Base-by-base conservation (phyloP, 2,888 invertebrate genomes). In the Sinentomon sp. region DNA sequence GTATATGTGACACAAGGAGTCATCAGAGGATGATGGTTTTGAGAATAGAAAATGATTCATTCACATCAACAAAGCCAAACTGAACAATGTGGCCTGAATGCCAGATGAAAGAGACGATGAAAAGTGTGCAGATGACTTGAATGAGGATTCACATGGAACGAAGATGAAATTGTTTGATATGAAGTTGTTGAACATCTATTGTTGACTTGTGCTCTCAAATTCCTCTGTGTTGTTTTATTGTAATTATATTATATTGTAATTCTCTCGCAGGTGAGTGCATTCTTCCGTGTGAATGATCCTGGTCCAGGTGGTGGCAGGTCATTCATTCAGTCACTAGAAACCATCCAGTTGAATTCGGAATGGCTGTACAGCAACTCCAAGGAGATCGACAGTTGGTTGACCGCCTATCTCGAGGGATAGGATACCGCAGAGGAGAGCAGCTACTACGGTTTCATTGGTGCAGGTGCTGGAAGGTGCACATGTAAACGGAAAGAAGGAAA, bases 341-440 rank as follows among this genome's bases (percentile, higher is more conserved):
- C 65, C 2, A 74, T 78, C 17, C 68, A 68, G 9, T 60, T 75
- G 14, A 80, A 82, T 56, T 68, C 76, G 2, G 67, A 72, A 38
- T 82, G 80, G 78, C 70, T 78, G 26, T 50, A 57, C 24, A 50
- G 55, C 20, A 62, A 64, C 42, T 61, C 61, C 23, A 54, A 57
- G 2, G 50, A 53, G 20, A 56, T 66, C 19, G 55, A 58, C 35
- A 46, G 52, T 30, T 67, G 66, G 66, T 53, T 66, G 10, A 45
- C 41, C 21, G 32, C 39, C n/a, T 34, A 45, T 28, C 26, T 38
- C 21, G 31, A 20, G 21, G n/a, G n/a, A n/a, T n/a, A n/a, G n/a
- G n/a, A n/a, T n/a, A n/a, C n/a, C n/a, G n/a, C n/a, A n/a, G n/a
- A n/a, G n/a, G n/a, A n/a, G n/a, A n/a, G n/a, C n/a, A n/a, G n/a